Evolutionary conservation across 1,140 invertebrate genomes (phyloP), one percentile per base, ranked within the genome.

Genomic region (Micrasema longulum): DNA sequence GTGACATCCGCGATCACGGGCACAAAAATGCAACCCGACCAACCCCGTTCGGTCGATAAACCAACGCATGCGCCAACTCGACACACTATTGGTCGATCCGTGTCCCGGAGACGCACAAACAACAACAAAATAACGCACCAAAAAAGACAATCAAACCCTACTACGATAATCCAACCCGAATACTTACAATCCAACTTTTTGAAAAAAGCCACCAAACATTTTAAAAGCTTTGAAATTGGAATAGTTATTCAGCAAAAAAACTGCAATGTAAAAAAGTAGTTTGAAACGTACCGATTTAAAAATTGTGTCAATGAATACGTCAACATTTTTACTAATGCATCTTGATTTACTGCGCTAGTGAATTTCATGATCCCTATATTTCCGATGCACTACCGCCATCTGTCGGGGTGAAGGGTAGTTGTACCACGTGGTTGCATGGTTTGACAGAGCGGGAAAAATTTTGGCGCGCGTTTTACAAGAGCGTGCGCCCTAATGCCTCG

Each of bases 391-490:
- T 57, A 35, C n/a, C 53, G 57, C 57, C 57, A 63, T 63, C 57
- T 63, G 14, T 41, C 18, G 18, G 41, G n/a, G 16, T 5, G 14
- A 43, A 22, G 18, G 57, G 57, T 12, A 43, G 41, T 23, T 18
- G 0, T 14, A 2, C 64, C 64, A 67, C 64, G 64, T 67, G 64
- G 47, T n/a, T n/a, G n/a, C n/a, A n/a, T 18, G 14, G 3, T 11
- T 14, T 63, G 57, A 63, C 57, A 63, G 57, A 63, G 41, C 57
- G 48, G 18, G 31, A 38, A 41, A 52, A 67, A 16, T 67, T 67
- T 67, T 67, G 64, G 64, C 64, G 64, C 64, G 64, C 38, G 35
- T 52, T 67, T 67, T 36, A 7, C 45, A 23, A 14, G 48, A 47
- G 26, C 47, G 38, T 26, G 64, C 64, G 47, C n/a, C n/a, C n/a